Evolutionary conservation across 2,888 invertebrate species (phyloP).

Genomic region (Halictus ligatus): DNA sequence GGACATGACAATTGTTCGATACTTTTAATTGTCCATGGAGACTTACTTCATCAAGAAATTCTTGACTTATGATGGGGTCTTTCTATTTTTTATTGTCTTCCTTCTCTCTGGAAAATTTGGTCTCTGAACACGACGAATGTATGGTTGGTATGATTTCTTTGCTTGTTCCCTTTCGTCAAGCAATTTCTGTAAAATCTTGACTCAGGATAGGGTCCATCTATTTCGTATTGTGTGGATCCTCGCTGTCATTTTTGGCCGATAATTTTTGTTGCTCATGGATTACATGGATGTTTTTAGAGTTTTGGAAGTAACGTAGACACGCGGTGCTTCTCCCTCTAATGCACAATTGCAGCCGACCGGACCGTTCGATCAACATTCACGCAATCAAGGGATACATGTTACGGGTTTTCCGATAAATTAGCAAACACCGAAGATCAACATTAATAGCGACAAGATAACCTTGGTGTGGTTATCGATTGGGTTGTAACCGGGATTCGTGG

Average conservation of each 20-base stretch:
- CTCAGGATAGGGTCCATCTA: no score
- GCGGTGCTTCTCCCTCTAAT: neutral
- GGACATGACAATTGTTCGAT: neutral
- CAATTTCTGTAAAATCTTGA: no score
- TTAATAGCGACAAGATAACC: constrained; percentile 35
- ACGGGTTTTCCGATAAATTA: constrained; percentile 31
- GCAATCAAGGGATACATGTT: constrained; percentile 10
- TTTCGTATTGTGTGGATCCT: neutral
- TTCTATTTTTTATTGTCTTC: no score
- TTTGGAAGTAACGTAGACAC: neutral
- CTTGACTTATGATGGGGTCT: no score
- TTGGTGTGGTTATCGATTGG: constrained; percentile 45
- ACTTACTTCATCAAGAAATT: no score
- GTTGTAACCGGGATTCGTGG: constrained; percentile 5
- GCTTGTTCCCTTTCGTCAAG: no score
- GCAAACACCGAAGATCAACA: constrained; percentile 39
- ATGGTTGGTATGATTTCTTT: no score
- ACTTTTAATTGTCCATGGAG: no score
- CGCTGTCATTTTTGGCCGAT: neutral
- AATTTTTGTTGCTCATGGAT: neutral
- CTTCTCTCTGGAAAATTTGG: no score
- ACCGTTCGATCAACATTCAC: constrained; percentile 7
- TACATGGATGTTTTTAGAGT: no score
- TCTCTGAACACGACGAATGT: no score
- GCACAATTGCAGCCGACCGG: neutral